A percentile compares a stretch with the other conserved stretches of the same genome.
Evolutionary conservation across 2,797 vertebrate species (phyloP).

Genomic region (Brotogeris chrysoptera): DNA sequence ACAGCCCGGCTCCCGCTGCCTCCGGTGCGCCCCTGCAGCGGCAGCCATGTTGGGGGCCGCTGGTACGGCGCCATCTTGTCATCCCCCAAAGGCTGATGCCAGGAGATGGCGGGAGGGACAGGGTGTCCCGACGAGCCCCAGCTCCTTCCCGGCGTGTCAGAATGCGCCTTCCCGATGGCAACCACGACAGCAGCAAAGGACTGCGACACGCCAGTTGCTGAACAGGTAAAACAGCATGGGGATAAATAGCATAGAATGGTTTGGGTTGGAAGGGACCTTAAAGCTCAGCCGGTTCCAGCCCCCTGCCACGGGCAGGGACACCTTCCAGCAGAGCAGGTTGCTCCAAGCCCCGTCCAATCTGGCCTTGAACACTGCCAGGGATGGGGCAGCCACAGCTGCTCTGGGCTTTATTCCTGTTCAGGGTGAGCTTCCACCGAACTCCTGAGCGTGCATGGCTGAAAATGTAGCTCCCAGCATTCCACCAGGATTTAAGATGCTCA

Average conservation of each 20-base stretch:
- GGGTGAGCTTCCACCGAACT: neutral
- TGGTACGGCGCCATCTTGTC: neutral
- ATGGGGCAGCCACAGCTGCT: neutral
- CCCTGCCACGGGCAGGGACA: neutral
- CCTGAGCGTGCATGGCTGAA: neutral
- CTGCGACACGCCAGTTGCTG: fast-evolving
- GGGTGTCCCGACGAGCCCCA: fast-evolving
- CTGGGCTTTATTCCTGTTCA: neutral
- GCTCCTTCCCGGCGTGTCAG: fast-evolving
- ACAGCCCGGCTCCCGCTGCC: fast-evolving
- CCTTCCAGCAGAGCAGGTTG: neutral
- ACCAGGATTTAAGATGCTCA: neutral
- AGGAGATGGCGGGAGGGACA: too few relatives aligned
- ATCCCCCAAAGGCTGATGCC: neutral
- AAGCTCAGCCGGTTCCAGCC: neutral
- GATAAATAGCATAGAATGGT: neutral
- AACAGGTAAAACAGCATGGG: neutral
- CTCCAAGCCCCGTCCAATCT: neutral
- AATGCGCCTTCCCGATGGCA: neutral
- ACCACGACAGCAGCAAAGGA: neutral
- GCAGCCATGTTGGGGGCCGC: neutral
- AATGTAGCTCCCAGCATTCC: neutral
- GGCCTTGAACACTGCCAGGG: neutral
- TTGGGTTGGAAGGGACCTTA: neutral
- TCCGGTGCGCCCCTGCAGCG: fast-evolving